A percentile compares a stretch with the other conserved stretches of the same genome.
These are phyloP conservation scores for Phenganax stokvisi DNA, from an alignment of 92 coral and sea anemone species.

Conservation along the genomic window DNA sequence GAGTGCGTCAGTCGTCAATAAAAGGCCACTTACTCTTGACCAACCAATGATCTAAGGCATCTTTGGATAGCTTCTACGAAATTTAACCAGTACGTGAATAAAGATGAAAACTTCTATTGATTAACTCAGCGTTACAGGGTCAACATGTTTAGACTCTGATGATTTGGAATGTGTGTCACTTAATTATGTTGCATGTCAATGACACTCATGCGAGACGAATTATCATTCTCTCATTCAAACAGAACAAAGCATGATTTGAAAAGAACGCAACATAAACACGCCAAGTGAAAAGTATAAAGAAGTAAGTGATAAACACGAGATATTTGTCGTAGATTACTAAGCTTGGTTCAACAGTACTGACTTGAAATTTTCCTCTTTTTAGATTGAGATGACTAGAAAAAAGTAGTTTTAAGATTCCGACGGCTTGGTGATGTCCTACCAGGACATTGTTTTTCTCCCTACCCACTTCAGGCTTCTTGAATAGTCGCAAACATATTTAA, in stretches of 20 bases:
- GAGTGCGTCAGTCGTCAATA: background rate
- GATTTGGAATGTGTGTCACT: slow-evolving; percentile 11
- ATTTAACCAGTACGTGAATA: background rate
- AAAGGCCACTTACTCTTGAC: background rate
- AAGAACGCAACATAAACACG: slow-evolving; percentile 5
- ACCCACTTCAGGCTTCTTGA: slow-evolving; percentile 22
- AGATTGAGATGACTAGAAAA: background rate
- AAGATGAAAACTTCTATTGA: background rate
- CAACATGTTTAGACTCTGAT: background rate
- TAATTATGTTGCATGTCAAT: background rate
- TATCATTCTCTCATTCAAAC: background rate
- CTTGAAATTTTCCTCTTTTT: background rate
- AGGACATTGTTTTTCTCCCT: background rate
- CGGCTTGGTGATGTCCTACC: background rate
- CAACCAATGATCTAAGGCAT: background rate
- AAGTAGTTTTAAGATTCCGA: slow-evolving; percentile 9
- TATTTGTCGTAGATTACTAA: background rate
- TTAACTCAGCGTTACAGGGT: slow-evolving; percentile 12
- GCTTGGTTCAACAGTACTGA: background rate
- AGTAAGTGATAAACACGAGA: background rate
- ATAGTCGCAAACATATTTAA: slow-evolving; percentile 24
- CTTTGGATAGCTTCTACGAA: background rate
- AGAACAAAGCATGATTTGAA: slow-evolving; percentile 3
- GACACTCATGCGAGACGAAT: slow-evolving; percentile 29
- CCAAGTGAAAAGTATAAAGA: background rate